Base-by-base conservation (phyloP, 2,888 invertebrate species). In the Cyclophora punctaria region DNA sequence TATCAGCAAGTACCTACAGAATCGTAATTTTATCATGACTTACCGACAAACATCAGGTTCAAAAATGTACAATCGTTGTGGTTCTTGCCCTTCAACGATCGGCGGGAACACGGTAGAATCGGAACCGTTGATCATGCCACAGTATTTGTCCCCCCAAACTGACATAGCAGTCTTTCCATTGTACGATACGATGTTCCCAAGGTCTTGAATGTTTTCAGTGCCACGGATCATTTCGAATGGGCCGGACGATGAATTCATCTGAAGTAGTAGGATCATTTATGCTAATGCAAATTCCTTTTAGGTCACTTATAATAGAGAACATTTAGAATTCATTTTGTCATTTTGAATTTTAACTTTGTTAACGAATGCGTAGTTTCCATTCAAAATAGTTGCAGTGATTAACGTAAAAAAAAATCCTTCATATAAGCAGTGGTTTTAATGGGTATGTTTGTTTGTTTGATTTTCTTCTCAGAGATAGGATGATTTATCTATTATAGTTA, bases 31-130 rank as follows among this genome's bases (percentile, higher is more conserved):
- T 43, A 2, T 2, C 20, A 43, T 7, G 3, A 55, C 62, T 59
- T 62, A 90, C 90, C 91, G 86, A 85, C 92, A 92, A 41, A 91
- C 72, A 55, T 92, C 91, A 1, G 90, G 79, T 46, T 90, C 83
- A 53, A 90, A 92, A 0, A 80, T 81, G 50, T 89, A 83, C 7
- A 91, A 57, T 47, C 62, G 79, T 34, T 77, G 55, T 0, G 80
- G 75, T 0, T 81, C 73, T 3, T 80, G 66, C 6, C 58, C 66
- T 46, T 78, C 75, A 4, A 81, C 69, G 34, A 90, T 79, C 0
- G 91, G 90, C 0, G 90, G 78, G 73, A 89, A 91, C 41, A 90
- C 81, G 0, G 90, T 72, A 0, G 89, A 73, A 63, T 92, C 92
- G 0, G 90, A 87, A 0, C 92, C 92, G 51, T 83, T 86, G 44